Conservation (phyloP, 2,888 invertebrate genomes). For the Arctia plantaginis region DNA sequence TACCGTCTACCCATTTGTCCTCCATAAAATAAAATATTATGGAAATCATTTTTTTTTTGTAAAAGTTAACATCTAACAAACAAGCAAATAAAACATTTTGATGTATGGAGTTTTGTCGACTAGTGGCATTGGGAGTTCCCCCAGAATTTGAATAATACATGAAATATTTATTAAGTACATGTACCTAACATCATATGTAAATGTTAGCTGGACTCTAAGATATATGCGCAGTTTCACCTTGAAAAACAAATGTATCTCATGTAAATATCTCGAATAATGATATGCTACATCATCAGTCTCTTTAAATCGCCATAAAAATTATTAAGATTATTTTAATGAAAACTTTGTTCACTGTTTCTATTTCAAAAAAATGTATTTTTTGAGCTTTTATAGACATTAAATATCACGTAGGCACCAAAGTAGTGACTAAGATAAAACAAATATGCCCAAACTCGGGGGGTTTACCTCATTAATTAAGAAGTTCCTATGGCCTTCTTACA, state of each 20-base stretch:
- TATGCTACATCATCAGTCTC: background rate
- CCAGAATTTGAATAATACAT: conserved; percentile 68
- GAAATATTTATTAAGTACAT: conserved; percentile 67
- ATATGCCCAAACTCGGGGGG: too few species aligned
- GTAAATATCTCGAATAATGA: conserved; percentile 12
- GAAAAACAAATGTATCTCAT: conserved; percentile 43
- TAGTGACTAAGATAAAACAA: too few species aligned
- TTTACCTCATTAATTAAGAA: too few species aligned
- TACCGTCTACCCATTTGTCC: too few species aligned
- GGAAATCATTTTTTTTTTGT: too few species aligned
- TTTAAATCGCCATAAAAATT: background rate
- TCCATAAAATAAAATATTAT: too few species aligned
- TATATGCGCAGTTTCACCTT: conserved; percentile 62
- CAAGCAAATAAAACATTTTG: conserved; percentile 59
- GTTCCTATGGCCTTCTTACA: too few species aligned
- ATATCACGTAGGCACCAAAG: too few species aligned
- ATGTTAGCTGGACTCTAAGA: conserved; percentile 59
- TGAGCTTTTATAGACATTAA: too few species aligned
- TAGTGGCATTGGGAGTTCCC: conserved; percentile 40
- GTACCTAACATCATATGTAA: conserved; percentile 63
- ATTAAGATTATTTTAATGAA: background rate
- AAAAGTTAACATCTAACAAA: conserved; percentile 28
- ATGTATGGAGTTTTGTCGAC: conserved; percentile 47
- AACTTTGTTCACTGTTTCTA: background rate
- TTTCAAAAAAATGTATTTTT: too few species aligned